A percentile compares a stretch with the other conserved stretches of the same genome.
Conservation (phyloP, 2,113 vertebrate genomes). For the Dromiciops gliroides region DNA sequence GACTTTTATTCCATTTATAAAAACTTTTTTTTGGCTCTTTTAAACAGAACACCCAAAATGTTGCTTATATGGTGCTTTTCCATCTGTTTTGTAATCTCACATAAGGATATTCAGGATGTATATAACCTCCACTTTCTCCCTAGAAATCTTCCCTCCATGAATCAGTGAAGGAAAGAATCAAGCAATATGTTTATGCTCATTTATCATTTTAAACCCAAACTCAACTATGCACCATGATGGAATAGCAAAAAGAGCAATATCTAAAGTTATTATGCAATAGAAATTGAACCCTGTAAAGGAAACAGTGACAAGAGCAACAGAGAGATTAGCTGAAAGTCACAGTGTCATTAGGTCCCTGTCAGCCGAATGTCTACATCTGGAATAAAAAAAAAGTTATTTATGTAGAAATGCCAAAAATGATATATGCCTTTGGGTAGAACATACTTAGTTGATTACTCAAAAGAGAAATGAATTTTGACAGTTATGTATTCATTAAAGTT, state of each 20-base stretch:
- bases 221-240: neutral
- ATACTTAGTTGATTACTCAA: conserved; percentile 56
- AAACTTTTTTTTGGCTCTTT: neutral
- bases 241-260: conserved; percentile 38
- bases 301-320: conserved; percentile 53
- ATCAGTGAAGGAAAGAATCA: neutral
- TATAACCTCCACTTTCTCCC: neutral
- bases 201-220: conserved; percentile 17
- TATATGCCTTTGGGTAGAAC: conserved; percentile 61
- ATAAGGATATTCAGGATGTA: neutral
- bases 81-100: neutral
- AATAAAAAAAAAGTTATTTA: conserved; percentile 64
- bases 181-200: neutral
- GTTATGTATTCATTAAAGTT: neutral
- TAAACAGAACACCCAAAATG: no score
- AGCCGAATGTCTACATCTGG: conserved; percentile 61
- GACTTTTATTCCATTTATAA: no score
- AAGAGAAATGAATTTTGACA: conserved; percentile 60
- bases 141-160: neutral
- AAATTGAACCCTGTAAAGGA: neutral
- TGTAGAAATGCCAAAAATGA: conserved; percentile 63
- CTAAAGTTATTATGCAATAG: neutral
- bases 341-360: conserved; percentile 61
- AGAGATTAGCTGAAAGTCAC: conserved; percentile 51
- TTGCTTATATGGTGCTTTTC: neutral